These are phyloP conservation scores for Plagodis dolabraria DNA, from an alignment of 2,888 invertebrate genomes.

Conservation along the genomic window DNA sequence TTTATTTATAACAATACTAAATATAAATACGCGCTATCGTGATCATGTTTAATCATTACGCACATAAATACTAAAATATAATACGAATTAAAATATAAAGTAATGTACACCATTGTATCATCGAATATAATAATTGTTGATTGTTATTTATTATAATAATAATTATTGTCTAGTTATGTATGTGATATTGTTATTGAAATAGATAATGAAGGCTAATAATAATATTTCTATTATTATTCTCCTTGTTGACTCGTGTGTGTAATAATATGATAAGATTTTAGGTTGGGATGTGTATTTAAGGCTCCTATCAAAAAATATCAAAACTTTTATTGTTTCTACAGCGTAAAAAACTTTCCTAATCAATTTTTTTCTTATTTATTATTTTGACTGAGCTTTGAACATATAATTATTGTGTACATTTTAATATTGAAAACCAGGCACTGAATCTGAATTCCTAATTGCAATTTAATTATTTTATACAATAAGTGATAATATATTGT, in stretches of 20 bases:
- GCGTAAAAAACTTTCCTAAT: too few species aligned
- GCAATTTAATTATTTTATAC: too few species aligned
- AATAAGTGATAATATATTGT: too few species aligned
- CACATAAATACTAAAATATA: constrained; percentile 61
- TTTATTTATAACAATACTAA: constrained; percentile 43
- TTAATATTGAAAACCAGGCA: too few species aligned
- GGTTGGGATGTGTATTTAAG: constrained; percentile 23
- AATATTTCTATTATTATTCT: constrained; percentile 72
- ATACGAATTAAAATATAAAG: constrained; percentile 74
- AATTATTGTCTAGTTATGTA: constrained; percentile 79
- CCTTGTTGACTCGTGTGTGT: constrained; percentile 81
- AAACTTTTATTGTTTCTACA: neutral
- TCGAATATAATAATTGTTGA: constrained; percentile 81
- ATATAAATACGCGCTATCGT: constrained; percentile 52
- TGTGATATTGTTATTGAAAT: constrained; percentile 84
- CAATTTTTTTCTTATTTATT: too few species aligned
- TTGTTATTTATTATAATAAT: constrained; percentile 73
- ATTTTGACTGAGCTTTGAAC: too few species aligned
- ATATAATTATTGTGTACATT: too few species aligned
- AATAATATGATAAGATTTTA: constrained; percentile 49
- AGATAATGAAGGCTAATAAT: constrained; percentile 75
- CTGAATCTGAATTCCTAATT: too few species aligned
- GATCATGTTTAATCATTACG: constrained; percentile 70
- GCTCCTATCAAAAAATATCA: constrained; percentile 12
- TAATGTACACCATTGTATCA: constrained; percentile 71